Evolutionary conservation across 2,888 invertebrate species (phyloP), one percentile per base, ranked within the genome.

Genomic region (Tinea semifulvella): DNA sequence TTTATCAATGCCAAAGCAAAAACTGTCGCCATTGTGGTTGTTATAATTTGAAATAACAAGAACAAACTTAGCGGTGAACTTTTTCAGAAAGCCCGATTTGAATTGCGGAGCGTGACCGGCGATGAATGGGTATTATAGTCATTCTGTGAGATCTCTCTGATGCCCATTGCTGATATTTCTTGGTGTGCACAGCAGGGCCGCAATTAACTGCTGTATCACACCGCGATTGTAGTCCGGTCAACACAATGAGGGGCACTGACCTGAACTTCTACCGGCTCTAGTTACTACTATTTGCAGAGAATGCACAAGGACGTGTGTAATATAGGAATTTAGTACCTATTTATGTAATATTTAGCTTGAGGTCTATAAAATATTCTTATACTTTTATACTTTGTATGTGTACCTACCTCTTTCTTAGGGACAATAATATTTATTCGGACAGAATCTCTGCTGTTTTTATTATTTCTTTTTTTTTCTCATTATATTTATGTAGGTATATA

Each of bases 171-270:
- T 52, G 70, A 67, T 68, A 61, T 53, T 53, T 40, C 52, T 54
- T 50, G 52, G 50, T 49, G 19, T 57, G 53, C 51, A 47, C 43
- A 55, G 50, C 52, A 51, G 52, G 49, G 47, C 53, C 43, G 52
- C 57, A 59, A 65, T 63, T 61, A 62, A 62, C 56, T 51, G 52
- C 52, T 53, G 53, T 58, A 60, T 53, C 56, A 54, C 51, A 53
- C 27, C 28, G 42, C 50, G 50, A 59, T 59, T 58, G 60, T 61
- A 57, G 53, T 49, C 43, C 56, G 52, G 50, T 52, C 48, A 47
- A 57, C 57, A 64, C 66, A 62, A 64, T 60, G 52, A 55, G 53
- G 62, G 58, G 52, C 68, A 61, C 49, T 64, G 70, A 70, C 65
- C 67, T 52, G 55, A 50, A 58, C 43, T 20, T 19, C 42, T 43